phyloP scores from a whole-genome alignment of 2,888 invertebrate genomes.

The Drosophila atroscutellata region DNA sequence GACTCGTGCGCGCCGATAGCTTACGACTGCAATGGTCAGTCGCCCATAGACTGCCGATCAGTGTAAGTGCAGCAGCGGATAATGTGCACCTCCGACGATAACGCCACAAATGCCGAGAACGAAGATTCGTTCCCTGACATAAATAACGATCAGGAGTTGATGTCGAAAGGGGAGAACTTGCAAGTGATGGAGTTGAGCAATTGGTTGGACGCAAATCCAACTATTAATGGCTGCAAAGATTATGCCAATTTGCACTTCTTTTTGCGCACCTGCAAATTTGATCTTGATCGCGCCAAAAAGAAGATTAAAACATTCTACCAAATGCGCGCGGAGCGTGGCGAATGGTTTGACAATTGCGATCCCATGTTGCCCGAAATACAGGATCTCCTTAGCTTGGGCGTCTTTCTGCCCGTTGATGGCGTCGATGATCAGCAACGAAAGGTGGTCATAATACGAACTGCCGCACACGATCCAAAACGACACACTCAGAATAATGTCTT shows the following conservation, averaged over 20 bases:
- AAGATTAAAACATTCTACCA: slow-evolving; percentile 87
- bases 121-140: slow-evolving; percentile 13
- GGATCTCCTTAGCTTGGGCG: slow-evolving; percentile 87
- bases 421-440: slow-evolving; percentile 86
- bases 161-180: slow-evolving; percentile 27
- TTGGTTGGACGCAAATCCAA: slow-evolving; percentile 84
- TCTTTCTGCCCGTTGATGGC: slow-evolving; percentile 87
- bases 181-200: slow-evolving; percentile 77
- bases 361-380: slow-evolving; percentile 87
- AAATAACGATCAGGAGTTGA: slow-evolving; percentile 56
- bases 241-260: slow-evolving; percentile 86
- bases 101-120: slow-evolving; percentile 8
- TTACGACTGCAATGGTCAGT: slow-evolving; percentile 42
- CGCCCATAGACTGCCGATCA: slow-evolving; percentile 34
- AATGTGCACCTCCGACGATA: slow-evolving; percentile 51
- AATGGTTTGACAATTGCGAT: slow-evolving; percentile 88
- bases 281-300: slow-evolving; percentile 86
- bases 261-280: slow-evolving; percentile 88
- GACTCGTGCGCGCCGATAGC: slow-evolving; percentile 31
- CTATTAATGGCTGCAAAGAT: slow-evolving; percentile 85
- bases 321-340: slow-evolving; percentile 86
- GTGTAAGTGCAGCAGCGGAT: slow-evolving; percentile 38
- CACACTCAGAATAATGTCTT: slow-evolving; percentile 87
- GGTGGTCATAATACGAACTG: slow-evolving; percentile 87
- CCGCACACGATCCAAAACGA: slow-evolving; percentile 87